Conservation (phyloP, 2,113 vertebrate species). For the Calypte anna region DNA sequence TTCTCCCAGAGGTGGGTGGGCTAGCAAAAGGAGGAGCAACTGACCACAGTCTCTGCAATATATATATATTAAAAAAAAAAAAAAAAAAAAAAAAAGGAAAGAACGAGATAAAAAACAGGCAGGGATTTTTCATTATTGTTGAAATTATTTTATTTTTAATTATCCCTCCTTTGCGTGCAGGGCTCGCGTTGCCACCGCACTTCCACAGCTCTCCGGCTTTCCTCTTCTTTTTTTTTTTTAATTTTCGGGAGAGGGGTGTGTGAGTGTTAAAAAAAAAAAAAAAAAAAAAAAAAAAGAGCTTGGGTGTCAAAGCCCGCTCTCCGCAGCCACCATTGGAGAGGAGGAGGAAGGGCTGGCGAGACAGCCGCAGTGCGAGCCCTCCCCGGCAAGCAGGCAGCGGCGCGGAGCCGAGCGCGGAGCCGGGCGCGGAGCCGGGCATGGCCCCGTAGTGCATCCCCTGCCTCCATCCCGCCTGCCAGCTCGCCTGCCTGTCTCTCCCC, state of each 20-base stretch:
- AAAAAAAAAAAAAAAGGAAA: neutral
- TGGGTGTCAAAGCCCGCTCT: constrained; percentile 42
- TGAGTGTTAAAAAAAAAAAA: neutral
- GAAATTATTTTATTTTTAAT: neutral
- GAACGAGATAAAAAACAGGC: neutral
- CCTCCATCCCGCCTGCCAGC: neutral
- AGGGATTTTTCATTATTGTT: neutral
- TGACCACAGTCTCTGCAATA: neutral
- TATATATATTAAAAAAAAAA: neutral
- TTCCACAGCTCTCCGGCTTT: neutral
- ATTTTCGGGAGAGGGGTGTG: neutral
- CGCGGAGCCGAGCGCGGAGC: neutral
- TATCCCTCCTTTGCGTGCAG: neutral
- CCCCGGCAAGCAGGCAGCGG: constrained; percentile 10
- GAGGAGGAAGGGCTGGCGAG: constrained; percentile 57
- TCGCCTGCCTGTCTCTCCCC: neutral
- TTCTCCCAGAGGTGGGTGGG: constrained; percentile 38
- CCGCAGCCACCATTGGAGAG: constrained; percentile 33
- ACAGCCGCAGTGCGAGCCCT: constrained; percentile 58
- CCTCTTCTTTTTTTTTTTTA: too few relatives aligned
- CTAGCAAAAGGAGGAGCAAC: constrained; percentile 46
- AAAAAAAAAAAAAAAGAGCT: neutral
- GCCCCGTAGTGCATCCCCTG: constrained; percentile 35
- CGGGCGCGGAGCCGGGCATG: neutral
- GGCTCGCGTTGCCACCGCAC: neutral